Conservation (phyloP, 2,888 invertebrate species). For the Alsophila aescularia region DNA sequence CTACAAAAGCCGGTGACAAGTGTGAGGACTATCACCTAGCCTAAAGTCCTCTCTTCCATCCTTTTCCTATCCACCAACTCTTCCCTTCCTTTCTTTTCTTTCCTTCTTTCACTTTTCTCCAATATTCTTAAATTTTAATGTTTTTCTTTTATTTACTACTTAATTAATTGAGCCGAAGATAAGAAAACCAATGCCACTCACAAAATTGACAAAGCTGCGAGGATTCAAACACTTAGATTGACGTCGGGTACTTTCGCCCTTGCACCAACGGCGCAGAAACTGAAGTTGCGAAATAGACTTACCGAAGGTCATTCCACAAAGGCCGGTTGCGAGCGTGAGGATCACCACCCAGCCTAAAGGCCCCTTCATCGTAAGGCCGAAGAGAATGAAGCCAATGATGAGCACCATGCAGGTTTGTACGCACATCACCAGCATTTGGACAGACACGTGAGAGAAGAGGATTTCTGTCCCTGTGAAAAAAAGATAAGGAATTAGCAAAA, state of each 20-base stretch:
- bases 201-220: too few relatives aligned
- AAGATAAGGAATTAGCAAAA: not conserved
- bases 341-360: constrained; percentile 89
- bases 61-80: too few relatives aligned
- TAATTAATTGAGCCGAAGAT: too few relatives aligned
- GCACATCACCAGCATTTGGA: constrained; percentile 95
- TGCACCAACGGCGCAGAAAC: too few relatives aligned
- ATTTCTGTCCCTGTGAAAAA: constrained; percentile 89
- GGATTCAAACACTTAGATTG: too few relatives aligned
- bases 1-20: constrained; percentile 95
- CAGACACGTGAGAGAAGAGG: constrained; percentile 93
- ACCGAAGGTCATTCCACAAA: constrained; percentile 98
- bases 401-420: constrained; percentile 92
- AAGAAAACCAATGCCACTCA: too few relatives aligned
- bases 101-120: too few relatives aligned
- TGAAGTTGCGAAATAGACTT: constrained; percentile 57
- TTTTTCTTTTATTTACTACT: too few relatives aligned
- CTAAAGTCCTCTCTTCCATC: constrained; percentile 90
- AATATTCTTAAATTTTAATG: too few relatives aligned
- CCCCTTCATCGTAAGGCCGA: constrained; percentile 91
- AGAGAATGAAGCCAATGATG: constrained; percentile 90
- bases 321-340: constrained; percentile 91
- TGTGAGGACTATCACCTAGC: constrained; percentile 89
- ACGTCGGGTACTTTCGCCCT: too few relatives aligned
- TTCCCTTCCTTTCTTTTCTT: too few relatives aligned